Evolutionary conservation across 2,797 vertebrate genomes (phyloP).

Genomic region (Chromobotia macracanthus): DNA sequence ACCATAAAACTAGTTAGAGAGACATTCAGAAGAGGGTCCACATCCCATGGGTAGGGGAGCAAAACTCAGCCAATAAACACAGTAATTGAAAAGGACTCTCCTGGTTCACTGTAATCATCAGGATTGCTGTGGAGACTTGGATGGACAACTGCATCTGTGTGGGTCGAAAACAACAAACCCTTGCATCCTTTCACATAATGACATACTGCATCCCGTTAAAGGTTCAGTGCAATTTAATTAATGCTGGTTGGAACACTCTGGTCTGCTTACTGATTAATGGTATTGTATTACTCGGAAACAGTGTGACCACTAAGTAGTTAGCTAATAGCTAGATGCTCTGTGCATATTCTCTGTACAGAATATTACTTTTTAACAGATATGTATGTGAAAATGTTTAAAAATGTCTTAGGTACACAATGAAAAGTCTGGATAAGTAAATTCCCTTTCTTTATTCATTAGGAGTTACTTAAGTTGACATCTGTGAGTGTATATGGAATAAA

Average conservation of each 20-base stretch:
- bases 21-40: slow-evolving; percentile 15
- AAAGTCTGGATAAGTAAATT: neutral
- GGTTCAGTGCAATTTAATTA: slow-evolving; percentile 34
- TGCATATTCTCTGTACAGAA: neutral
- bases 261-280: slow-evolving; percentile 18
- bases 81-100: slow-evolving; percentile 47
- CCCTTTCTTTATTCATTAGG: too few relatives aligned
- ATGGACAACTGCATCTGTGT: slow-evolving; percentile 30
- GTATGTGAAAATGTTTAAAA: neutral
- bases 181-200: slow-evolving; percentile 26
- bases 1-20: slow-evolving; percentile 42
- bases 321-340: neutral
- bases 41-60: slow-evolving; percentile 35
- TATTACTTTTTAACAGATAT: neutral
- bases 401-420: neutral
- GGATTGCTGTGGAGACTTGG: slow-evolving; percentile 40
- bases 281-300: neutral
- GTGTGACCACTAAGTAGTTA: neutral
- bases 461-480: too few relatives aligned
- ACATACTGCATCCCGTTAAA: slow-evolving; percentile 19
- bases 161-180: slow-evolving; percentile 29
- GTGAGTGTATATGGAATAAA: too few relatives aligned
- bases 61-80: slow-evolving; percentile 45
- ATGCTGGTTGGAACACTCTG: slow-evolving; percentile 26
- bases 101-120: slow-evolving; percentile 45